Evolutionary conservation across 2,113 vertebrate genomes (phyloP).

Genomic region (Lasiurus cinereus): DNA sequence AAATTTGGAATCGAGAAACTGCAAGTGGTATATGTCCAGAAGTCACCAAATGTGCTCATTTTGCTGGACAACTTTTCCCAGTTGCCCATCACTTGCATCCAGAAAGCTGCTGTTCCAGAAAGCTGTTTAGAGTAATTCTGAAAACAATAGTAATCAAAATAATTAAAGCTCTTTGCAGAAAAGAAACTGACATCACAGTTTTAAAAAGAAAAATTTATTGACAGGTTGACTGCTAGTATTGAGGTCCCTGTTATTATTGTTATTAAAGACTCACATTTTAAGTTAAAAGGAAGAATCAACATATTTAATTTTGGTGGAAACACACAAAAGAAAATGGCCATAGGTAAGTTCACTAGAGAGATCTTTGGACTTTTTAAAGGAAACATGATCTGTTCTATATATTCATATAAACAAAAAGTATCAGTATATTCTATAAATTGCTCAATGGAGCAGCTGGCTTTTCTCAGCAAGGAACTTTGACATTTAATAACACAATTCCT

Average conservation of each 20-base stretch:
- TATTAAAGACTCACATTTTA: conserved; percentile 37
- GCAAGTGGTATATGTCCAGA: not conserved
- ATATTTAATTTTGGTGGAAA: not conserved
- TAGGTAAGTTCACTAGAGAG: not conserved
- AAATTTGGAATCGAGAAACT: not conserved
- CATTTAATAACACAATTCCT: not conserved
- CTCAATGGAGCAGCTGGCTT: not conserved
- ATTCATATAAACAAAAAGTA: not conserved
- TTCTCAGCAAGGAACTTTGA: not conserved
- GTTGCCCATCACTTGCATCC: not conserved
- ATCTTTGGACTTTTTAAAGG: conserved; percentile 46
- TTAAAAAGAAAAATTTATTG: conserved; percentile 8
- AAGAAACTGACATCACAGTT: not conserved
- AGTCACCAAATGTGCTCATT: not conserved
- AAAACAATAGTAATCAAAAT: conserved; percentile 32
- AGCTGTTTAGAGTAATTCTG: conserved; percentile 18
- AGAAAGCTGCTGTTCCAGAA: not conserved
- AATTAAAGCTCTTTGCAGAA: conserved; percentile 34
- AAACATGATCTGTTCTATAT: not conserved
- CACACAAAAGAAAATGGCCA: not conserved
- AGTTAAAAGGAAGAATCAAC: conserved; percentile 2
- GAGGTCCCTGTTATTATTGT: not conserved
- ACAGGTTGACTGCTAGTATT: not conserved
- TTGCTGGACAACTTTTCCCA: conserved; percentile 30
- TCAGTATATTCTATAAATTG: not conserved